Percentiles rank a stretch among this genome's conserved stretches.
Conservation (phyloP, 2,797 vertebrate species). For the Euthynnus affinis region DNA sequence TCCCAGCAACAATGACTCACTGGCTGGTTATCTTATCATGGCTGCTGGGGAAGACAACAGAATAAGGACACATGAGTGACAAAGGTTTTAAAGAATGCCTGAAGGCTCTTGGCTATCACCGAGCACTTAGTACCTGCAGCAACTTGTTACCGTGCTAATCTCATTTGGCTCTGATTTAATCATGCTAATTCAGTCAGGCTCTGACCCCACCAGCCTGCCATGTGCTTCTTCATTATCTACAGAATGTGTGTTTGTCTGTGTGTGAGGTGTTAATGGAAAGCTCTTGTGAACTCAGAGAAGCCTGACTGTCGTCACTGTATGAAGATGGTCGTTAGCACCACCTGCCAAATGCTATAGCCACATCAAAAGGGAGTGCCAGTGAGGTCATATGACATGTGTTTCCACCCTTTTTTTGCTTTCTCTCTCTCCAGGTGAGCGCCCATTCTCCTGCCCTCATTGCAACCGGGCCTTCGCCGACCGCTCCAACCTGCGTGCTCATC, state of each 20-base stretch:
- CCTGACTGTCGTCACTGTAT: conserved; percentile 25
- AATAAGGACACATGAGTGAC: conserved; percentile 60
- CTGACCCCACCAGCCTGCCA: conserved; percentile 57
- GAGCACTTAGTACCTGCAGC: conserved; percentile 71
- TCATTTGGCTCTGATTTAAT: conserved; percentile 83
- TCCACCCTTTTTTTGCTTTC: conserved; percentile 12
- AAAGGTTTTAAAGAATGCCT: conserved; percentile 70
- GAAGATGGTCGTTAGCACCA: conserved; percentile 16
- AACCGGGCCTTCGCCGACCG: conserved; percentile 97
- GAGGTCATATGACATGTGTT: conserved; percentile 26
- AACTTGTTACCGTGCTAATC: conserved; percentile 81
- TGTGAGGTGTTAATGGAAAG: conserved; percentile 67
- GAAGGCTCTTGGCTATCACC: conserved; percentile 64
- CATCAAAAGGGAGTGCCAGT: conserved; percentile 19
- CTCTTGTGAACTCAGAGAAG: conserved; percentile 52
- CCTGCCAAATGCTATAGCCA: conserved; percentile 9
- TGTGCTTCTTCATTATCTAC: conserved; percentile 72
- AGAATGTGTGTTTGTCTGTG: conserved; percentile 53
- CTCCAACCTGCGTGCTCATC: conserved; percentile 96
- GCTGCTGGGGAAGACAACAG: conserved; percentile 55
- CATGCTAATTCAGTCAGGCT: conserved; percentile 79
- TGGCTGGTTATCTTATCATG: conserved; percentile 77
- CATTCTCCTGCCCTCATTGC: conserved; percentile 91
- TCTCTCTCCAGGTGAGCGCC: conserved; percentile 81
- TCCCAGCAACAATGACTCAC: conserved; percentile 72